These are phyloP conservation scores for Latrodectus geometricus DNA, from an alignment of 1,140 invertebrate species.

Conservation along the genomic window DNA sequence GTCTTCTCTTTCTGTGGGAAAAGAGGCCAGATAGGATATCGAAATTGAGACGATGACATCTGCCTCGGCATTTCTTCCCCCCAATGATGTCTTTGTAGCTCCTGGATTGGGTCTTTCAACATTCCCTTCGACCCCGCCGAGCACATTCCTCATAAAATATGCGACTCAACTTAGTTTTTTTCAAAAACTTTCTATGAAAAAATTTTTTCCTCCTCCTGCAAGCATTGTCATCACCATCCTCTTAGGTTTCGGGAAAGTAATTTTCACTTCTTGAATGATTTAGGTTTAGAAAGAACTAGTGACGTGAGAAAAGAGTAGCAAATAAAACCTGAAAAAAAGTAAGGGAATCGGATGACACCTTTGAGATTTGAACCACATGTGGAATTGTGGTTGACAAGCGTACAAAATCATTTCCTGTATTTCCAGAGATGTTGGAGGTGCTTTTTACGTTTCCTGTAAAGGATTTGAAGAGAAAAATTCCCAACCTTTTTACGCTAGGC, in stretches of 20 bases:
- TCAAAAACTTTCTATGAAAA: neutral
- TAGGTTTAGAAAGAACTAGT: neutral
- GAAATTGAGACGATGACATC: neutral
- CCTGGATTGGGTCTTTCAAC: neutral
- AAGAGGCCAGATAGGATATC: neutral
- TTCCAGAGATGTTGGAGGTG: neutral
- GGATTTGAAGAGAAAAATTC: neutral
- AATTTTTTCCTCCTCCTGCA: neutral
- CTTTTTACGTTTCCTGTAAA: neutral
- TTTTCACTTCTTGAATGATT: neutral
- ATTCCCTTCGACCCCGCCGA: neutral
- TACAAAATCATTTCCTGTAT: neutral
- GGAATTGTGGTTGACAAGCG: neutral
- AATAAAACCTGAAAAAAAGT: neutral
- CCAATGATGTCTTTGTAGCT: neutral
- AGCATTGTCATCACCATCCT: neutral
- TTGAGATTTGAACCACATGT: neutral
- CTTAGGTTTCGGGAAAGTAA: neutral
- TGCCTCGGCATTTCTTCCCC: neutral
- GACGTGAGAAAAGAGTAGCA: neutral
- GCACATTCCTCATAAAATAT: neutral
- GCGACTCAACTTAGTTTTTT: neutral
- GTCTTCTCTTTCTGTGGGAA: neutral
- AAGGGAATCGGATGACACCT: neutral
- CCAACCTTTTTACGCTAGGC: no score